Evolutionary conservation across 1,140 invertebrate species (phyloP).

Genomic region (Bombus huntii): DNA sequence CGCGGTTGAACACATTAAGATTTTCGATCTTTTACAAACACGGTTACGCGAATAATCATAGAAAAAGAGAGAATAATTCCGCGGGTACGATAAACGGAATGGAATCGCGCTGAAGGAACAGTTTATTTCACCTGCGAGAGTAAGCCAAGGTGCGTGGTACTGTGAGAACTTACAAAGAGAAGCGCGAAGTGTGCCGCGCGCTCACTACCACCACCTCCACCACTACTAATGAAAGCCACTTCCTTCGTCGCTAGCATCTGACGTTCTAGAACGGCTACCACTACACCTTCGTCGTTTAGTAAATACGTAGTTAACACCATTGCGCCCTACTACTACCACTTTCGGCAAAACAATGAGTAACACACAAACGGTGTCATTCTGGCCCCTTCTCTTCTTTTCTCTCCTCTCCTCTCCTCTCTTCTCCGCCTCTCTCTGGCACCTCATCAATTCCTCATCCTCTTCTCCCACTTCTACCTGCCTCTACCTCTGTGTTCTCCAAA

Average conservation of each 20-base stretch:
- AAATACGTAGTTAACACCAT: slow-evolving; percentile 63
- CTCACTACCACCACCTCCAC: slow-evolving; percentile 59
- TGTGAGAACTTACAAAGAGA: slow-evolving; percentile 63
- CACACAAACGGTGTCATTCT: slow-evolving; percentile 60
- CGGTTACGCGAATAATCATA: neutral
- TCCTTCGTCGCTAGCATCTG: slow-evolving; percentile 61
- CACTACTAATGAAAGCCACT: slow-evolving; percentile 64
- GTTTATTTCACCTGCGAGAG: slow-evolving; percentile 54
- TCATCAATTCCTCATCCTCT: slow-evolving; percentile 17
- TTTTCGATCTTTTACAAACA: neutral
- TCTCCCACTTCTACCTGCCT: neutral
- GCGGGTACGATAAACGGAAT: neutral
- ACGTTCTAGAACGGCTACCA: slow-evolving; percentile 56
- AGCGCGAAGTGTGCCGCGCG: slow-evolving; percentile 61
- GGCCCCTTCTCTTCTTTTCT: slow-evolving; percentile 37
- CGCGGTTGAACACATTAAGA: slow-evolving; percentile 35
- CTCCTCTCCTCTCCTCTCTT: neutral
- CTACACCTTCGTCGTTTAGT: slow-evolving; percentile 52
- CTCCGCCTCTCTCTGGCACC: neutral
- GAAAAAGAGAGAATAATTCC: neutral
- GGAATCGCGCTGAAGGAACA: slow-evolving; percentile 2
- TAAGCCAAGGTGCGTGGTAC: slow-evolving; percentile 54
- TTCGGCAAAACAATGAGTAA: slow-evolving; percentile 60
- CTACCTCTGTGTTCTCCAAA: neutral
- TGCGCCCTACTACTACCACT: slow-evolving; percentile 45